phyloP scores from a whole-genome alignment of 2,888 invertebrate species.

The Drosophila seclusa region DNA sequence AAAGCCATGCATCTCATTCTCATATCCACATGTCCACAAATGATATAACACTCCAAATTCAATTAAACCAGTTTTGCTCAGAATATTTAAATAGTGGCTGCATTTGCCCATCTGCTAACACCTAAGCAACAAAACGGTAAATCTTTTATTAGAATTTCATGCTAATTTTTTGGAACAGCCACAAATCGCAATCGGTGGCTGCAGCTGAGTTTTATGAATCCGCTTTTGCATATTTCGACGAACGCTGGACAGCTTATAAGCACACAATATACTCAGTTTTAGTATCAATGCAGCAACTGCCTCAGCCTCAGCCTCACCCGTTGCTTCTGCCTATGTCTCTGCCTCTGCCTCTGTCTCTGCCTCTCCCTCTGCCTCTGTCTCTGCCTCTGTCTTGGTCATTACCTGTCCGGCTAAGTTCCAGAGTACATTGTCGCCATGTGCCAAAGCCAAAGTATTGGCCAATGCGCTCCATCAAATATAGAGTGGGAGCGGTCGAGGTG shows the following conservation, averaged over 20 bases:
- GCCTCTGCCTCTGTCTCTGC: neutral
- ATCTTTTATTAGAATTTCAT: constrained; percentile 77
- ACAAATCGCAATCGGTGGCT: constrained; percentile 31
- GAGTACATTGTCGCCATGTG: constrained; percentile 50
- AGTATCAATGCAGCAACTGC: constrained; percentile 29
- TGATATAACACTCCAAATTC: constrained; percentile 68
- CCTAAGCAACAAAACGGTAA: constrained; percentile 67
- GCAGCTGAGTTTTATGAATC: constrained; percentile 59
- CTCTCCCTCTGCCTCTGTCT: neutral
- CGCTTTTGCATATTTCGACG: constrained; percentile 61
- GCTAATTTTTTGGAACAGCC: constrained; percentile 53
- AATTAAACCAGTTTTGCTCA: constrained; percentile 70
- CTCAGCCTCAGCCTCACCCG: neutral
- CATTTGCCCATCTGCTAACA: constrained; percentile 56
- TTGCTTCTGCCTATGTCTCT: neutral
- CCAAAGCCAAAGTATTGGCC: constrained; percentile 57
- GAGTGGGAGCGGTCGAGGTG: neutral
- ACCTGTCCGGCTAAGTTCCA: constrained; percentile 30
- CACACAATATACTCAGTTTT: neutral
- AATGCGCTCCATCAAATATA: constrained; percentile 27
- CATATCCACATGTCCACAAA: constrained; percentile 28
- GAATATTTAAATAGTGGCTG: constrained; percentile 36
- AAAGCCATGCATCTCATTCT: constrained; percentile 28
- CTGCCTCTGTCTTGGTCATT: neutral
- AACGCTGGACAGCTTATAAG: constrained; percentile 11